Evolutionary conservation across 2,888 invertebrate species (phyloP).

Genomic region (Macrosiphum euphorbiae): DNA sequence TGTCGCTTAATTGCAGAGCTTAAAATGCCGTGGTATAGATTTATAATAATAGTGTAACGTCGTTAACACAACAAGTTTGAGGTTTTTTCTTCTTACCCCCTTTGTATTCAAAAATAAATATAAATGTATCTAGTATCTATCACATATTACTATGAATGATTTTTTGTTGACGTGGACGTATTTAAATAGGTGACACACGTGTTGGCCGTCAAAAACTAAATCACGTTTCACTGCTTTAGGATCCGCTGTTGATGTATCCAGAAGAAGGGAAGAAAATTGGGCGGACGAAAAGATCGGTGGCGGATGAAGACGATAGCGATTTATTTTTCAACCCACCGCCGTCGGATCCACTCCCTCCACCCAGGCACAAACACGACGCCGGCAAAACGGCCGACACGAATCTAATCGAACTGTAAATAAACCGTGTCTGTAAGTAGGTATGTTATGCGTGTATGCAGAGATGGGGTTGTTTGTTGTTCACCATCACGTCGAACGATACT

Average conservation of each 20-base stretch:
- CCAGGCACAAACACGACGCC: slow-evolving; percentile 41
- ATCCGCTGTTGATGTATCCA: slow-evolving; percentile 55
- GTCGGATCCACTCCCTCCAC: slow-evolving; percentile 36
- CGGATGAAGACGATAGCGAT: neutral
- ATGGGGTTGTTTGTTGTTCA: neutral
- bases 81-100: too few relatives aligned
- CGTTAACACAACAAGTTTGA: neutral
- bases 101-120: neutral
- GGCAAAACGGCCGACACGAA: neutral
- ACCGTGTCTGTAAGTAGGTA: neutral
- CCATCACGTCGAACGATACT: neutral
- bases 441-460: neutral
- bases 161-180: neutral
- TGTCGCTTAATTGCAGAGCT: neutral
- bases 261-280: slow-evolving; percentile 53
- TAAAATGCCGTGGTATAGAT: neutral
- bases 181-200: neutral
- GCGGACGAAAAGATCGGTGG: neutral
- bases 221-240: slow-evolving; percentile 9
- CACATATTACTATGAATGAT: neutral
- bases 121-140: neutral
- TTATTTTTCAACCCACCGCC: neutral
- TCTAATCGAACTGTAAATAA: slow-evolving; percentile 53
- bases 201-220: neutral
- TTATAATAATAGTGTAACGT: too few relatives aligned